Base-by-base conservation (phyloP, 2,797 vertebrate species). In the Brachymystax lenok region DNA sequence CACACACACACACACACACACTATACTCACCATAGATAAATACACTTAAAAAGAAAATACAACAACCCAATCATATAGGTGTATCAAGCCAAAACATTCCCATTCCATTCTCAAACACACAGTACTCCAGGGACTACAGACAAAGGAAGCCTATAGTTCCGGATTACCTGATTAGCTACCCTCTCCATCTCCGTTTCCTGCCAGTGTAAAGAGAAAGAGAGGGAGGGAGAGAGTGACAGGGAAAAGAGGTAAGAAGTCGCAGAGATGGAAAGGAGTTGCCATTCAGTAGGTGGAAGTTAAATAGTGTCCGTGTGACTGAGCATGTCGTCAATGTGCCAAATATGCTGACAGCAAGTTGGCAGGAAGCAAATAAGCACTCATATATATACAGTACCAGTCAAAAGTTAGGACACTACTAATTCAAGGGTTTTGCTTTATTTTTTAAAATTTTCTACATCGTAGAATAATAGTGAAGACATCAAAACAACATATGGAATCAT, bases 321-420 rank as follows among this genome's bases (percentile, higher is more conserved):
- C 73, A 87, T 82, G 78, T 84, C 80, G n/a, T 71, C 81, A 88
- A 84, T 80, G 82, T 84, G 86, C 83, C 85, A 90, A 89, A 90
- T 90, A 90, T 82, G 51, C 82, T 77, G 82, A 81, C 81, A 40
- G 30, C 14, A 14, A 69, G 67, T 69, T 19, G 16, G 67, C 16
- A 69, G 67, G 24, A 54, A 7, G 75, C 50, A 35, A 6, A 5
- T 35, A 6, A 35, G 33, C 33, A 6, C 33, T 0, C 28, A 30
- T 30, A 30, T 30, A 30, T 30, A 30, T 30, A 33, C 30, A 33
- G 33, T 80, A 84, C 83, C 76, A 87, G 88, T 89, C 83, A 82
- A 77, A 83, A 83, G 52, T 84, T 85, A 85, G 69, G 77, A 75
- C 2, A 28, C 33, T 5, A 33, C 33, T 33, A 33, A 5, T 33